Evolutionary conservation across 2,888 invertebrate genomes (phyloP).

Genomic region (Paralinhomoeus sp.): DNA sequence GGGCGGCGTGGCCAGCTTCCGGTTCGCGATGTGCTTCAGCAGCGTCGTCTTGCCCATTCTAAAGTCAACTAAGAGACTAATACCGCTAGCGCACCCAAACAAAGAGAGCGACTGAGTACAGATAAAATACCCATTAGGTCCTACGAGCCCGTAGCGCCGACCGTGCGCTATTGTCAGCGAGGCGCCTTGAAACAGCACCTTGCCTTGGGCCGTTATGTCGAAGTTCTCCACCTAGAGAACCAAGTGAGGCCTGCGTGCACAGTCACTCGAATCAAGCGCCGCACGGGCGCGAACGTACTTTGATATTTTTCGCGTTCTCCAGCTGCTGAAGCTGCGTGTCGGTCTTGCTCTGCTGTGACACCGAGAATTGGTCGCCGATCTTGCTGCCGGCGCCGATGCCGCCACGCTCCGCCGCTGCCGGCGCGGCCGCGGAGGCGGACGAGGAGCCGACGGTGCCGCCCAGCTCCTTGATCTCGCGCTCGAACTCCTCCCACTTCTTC

Average conservation of each 20-base stretch:
- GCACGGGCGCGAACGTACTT: constrained; percentile 36
- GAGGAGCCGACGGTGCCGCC: constrained; percentile 15
- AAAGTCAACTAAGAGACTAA: no score
- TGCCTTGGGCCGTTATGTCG: constrained; percentile 85
- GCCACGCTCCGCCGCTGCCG: constrained; percentile 6
- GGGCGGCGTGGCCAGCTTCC: constrained; percentile 76
- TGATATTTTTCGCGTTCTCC: constrained; percentile 87
- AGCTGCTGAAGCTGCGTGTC: constrained; percentile 39
- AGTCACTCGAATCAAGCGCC: no score
- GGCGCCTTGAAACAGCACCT: constrained; percentile 87
- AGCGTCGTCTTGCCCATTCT: constrained; percentile 94
- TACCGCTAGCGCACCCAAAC: no score
- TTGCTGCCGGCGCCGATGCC: constrained; percentile 33
- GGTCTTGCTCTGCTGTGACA: constrained; percentile 48
- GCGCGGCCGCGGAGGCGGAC: neutral
- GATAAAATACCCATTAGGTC: constrained; percentile 59
- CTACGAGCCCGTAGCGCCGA: constrained; percentile 83
- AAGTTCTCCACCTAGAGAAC: constrained; percentile 51
- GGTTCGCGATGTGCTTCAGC: constrained; percentile 64
- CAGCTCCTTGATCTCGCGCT: constrained; percentile 17
- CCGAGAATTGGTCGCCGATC: constrained; percentile 74
- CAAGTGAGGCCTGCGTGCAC: no score
- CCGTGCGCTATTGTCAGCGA: constrained; percentile 73
- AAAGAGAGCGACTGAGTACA: no score
- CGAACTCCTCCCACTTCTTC: constrained; percentile 14